Percentiles rank a stretch among this genome's conserved stretches.
Conservation (phyloP, 2,888 invertebrate genomes). For the Cremastinae sp. region DNA sequence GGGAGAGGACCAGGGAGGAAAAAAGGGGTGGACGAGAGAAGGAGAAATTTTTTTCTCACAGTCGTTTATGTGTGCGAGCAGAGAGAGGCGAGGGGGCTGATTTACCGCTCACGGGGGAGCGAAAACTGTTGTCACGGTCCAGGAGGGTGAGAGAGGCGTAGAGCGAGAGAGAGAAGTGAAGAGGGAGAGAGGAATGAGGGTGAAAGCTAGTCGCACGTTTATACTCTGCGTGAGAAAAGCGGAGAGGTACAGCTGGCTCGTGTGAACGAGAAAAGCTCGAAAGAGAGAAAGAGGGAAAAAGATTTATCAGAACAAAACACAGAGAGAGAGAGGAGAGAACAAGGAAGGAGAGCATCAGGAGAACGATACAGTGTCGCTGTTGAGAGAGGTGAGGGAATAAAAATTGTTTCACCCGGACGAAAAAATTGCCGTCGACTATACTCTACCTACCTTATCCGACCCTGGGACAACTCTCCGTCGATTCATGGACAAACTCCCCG, state of each 20-base stretch:
- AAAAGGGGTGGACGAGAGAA: slow-evolving; percentile 24
- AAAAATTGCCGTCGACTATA: slow-evolving; percentile 61
- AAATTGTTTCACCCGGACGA: slow-evolving; percentile 61
- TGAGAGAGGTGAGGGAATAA: slow-evolving; percentile 57
- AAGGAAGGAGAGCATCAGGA: slow-evolving; percentile 18
- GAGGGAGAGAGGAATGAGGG: slow-evolving; percentile 26
- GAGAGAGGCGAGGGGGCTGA: slow-evolving; percentile 64
- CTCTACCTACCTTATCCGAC: slow-evolving; percentile 38
- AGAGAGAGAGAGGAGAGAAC: slow-evolving; percentile 25
- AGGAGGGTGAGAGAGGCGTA: slow-evolving; percentile 58
- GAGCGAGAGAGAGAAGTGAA: slow-evolving; percentile 8
- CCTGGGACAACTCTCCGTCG: slow-evolving; percentile 39
- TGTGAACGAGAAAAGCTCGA: slow-evolving; percentile 42
- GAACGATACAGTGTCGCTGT: slow-evolving; percentile 54
- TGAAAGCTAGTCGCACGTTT: slow-evolving; percentile 51
- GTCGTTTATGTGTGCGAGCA: slow-evolving; percentile 31
- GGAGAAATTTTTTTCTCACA: slow-evolving; percentile 15
- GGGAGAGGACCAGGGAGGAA: too few species aligned
- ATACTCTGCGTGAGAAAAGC: slow-evolving; percentile 50
- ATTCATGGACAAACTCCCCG: slow-evolving; percentile 50
- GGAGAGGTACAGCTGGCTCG: slow-evolving; percentile 33
- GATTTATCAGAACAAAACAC: slow-evolving; percentile 7
- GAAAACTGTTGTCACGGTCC: slow-evolving; percentile 73
- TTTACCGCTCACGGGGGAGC: slow-evolving; percentile 72
- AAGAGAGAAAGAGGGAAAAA: slow-evolving; percentile 17